These are phyloP conservation scores for Syngnathus scovelli DNA, from an alignment of 2,113 vertebrate genomes.

Conservation along the genomic window DNA sequence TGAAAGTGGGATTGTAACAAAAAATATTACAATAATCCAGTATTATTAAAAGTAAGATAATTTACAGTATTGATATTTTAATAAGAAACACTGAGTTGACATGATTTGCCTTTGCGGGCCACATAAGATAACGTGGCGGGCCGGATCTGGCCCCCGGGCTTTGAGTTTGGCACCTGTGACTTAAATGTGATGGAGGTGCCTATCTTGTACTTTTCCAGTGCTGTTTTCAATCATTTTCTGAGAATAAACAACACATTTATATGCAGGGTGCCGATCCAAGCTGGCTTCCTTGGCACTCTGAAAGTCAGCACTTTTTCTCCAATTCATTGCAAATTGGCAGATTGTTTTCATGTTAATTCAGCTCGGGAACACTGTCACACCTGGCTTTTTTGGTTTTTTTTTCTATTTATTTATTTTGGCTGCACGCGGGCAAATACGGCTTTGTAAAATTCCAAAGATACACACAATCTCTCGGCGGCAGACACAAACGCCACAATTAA, in stretches of 20 bases:
- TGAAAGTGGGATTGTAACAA: no score
- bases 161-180: no score
- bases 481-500: background rate
- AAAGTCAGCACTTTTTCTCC: slow-evolving; percentile 12
- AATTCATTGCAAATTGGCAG: slow-evolving; percentile 28
- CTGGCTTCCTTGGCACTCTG: slow-evolving; percentile 23
- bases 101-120: no score
- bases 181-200: background rate
- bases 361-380: slow-evolving; percentile 15
- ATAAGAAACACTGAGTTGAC: no score
- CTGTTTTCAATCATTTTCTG: background rate
- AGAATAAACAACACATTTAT: slow-evolving; percentile 12
- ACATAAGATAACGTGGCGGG: no score
- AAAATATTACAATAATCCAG: no score
- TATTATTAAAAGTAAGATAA: no score
- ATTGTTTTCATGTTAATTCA: slow-evolving; percentile 24
- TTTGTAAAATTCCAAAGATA: slow-evolving; percentile 17
- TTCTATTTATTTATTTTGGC: background rate
- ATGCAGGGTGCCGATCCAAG: slow-evolving; percentile 4
- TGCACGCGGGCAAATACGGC: slow-evolving; percentile 8
- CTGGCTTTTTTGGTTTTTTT: slow-evolving; percentile 12
- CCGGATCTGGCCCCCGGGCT: no score
- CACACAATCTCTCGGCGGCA: background rate
- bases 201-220: background rate
- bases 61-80: no score